Evolutionary conservation across 2,888 invertebrate genomes (phyloP).

Genomic region (Hyppa rectilinea): DNA sequence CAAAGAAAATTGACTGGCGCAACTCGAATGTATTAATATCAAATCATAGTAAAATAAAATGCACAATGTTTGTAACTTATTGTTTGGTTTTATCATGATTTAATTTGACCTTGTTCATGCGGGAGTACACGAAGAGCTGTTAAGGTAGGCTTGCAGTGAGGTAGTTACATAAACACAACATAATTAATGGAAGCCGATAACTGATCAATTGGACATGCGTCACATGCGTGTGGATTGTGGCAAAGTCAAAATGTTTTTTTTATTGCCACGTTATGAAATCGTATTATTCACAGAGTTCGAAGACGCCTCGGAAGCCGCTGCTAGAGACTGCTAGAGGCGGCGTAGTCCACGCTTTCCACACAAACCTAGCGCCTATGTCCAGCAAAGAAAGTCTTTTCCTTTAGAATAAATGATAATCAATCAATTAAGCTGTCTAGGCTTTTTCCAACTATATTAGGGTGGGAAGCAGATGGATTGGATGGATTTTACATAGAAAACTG

Average conservation of each 20-base stretch:
- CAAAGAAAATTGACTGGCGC: background rate
- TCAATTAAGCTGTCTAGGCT: no score
- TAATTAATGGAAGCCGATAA: constrained; percentile 6
- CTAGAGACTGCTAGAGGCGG: no score
- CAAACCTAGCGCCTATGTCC: no score
- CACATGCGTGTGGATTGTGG: background rate
- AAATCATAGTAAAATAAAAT: background rate
- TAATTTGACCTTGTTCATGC: background rate
- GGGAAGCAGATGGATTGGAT: no score
- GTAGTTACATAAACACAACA: constrained; percentile 12
- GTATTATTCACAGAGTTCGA: background rate
- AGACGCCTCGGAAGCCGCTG: background rate
- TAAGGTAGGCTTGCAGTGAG: constrained; percentile 32
- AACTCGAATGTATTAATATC: background rate
- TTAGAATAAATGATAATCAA: no score
- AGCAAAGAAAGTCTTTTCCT: no score
- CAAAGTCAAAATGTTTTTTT: background rate
- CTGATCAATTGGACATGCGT: constrained; percentile 40
- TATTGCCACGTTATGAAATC: background rate
- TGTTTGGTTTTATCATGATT: background rate
- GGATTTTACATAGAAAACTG: no score
- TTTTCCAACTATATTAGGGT: no score
- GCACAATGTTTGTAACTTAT: background rate
- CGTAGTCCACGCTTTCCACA: no score
- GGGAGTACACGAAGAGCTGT: background rate